A percentile compares a stretch with the other conserved stretches of the same genome.
phyloP scores from a whole-genome alignment of 2,113 vertebrate genomes.

The human region DNA sequence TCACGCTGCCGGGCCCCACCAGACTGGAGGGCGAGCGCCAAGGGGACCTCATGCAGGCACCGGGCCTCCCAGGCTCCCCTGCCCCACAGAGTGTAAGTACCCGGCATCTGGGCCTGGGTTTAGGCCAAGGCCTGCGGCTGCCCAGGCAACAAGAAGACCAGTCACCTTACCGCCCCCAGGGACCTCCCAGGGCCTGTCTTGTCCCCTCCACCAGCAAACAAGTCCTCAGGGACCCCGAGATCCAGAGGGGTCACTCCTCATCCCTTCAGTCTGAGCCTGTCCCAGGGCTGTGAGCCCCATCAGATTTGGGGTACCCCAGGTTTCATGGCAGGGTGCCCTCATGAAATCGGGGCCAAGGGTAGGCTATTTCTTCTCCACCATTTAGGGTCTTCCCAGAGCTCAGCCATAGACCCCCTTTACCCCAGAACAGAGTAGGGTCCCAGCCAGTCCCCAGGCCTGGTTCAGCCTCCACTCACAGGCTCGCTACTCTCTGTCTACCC shows the following conservation, averaged over 20 bases:
- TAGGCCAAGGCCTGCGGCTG: neutral
- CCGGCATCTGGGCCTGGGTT: neutral
- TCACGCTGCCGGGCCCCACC: slow-evolving; percentile 81
- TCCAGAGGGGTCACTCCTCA: neutral
- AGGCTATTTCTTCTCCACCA: neutral
- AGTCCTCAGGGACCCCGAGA: neutral
- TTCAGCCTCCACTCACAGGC: neutral
- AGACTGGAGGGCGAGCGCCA: slow-evolving; percentile 82
- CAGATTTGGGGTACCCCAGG: neutral
- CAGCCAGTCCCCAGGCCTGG: neutral
- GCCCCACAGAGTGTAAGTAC: slow-evolving; percentile 83
- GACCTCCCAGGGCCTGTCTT: neutral
- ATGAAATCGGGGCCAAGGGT: neutral
- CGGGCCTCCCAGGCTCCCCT: slow-evolving; percentile 82
- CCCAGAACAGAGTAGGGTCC: neutral
- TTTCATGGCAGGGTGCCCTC: neutral
- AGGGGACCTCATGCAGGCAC: slow-evolving; percentile 84
- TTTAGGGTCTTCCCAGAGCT: neutral
- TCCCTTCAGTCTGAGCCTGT: neutral
- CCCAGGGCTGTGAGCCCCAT: neutral
- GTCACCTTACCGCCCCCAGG: neutral
- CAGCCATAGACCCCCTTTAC: neutral
- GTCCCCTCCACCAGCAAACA: neutral
- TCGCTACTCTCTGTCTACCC: slow-evolving; percentile 38
- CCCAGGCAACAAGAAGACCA: neutral